Evolutionary conservation across 2,797 vertebrate genomes (phyloP), one percentile per base, ranked within the genome.

Genomic region (Sebastes ruberrimus): DNA sequence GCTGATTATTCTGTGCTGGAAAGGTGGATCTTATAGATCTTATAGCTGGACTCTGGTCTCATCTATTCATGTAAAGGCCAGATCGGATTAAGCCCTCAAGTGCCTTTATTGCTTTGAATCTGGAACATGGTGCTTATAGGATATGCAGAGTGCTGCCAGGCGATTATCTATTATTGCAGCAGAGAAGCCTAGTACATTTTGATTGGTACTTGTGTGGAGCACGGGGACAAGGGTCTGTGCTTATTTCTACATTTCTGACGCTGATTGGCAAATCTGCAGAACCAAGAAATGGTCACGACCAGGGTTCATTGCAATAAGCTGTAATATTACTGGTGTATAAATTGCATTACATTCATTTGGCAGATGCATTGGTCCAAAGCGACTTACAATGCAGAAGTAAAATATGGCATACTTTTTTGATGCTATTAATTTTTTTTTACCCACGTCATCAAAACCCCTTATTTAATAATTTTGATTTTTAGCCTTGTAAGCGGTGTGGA

Each of bases 81-180:
- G 33, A 76, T 62, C 42, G 57, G 20, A 56, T 78, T 80, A 64
- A 49, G 27, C 82, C 52, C 20, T 78, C 61, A 60, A 70, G 7
- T 62, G 22, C 10, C 22, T 70, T 76, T 56, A 77, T 72, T 80
- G 57, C 69, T 83, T 80, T 88, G 28, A 76, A 67, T 61, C n/a
- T 42, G 23, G 64, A 63, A 62, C 22, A 32, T 68, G 23, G 42
- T 55, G 20, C n/a, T 70, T 53, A n/a, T 53, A 49, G 14, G 35
- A 30, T 52, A n/a, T 61, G 32, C 46, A 60, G 0, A 62, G 62
- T 53, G 13, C 60, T 59, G 32, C 33, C 33, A 62, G 75, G 32
- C 5, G 18, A 73, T 76, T 27, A 66, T 75, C 63, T 60, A 16
- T 80, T 63, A 63, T 23, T 65, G 9, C 33, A 64, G 46, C 60